These are phyloP conservation scores for Heptranchias perlo DNA, from an alignment of 2,113 vertebrate genomes.

Conservation along the genomic window DNA sequence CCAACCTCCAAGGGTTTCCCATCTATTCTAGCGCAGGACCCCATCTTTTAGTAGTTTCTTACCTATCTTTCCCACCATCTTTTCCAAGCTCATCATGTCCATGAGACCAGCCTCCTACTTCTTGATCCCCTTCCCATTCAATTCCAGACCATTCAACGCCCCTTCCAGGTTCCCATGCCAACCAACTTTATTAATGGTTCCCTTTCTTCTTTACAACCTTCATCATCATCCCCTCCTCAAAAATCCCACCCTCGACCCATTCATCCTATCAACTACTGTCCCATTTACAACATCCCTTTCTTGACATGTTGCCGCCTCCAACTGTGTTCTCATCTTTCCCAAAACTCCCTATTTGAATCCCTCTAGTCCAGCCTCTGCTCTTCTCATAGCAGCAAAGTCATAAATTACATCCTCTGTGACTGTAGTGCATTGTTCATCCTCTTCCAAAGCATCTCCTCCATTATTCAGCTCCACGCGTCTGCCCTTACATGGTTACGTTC, in stretches of 20 bases:
- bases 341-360: background rate
- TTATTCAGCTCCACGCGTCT: background rate
- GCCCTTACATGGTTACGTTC: too few species aligned
- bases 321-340: background rate
- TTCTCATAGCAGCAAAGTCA: background rate
- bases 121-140: background rate
- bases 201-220: background rate
- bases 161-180: background rate
- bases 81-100: background rate
- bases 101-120: background rate
- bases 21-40: background rate
- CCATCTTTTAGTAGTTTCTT: background rate
- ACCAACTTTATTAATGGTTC: background rate
- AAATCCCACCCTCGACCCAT: background rate
- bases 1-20: background rate
- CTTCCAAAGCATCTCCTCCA: background rate
- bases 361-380: background rate
- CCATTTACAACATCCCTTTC: background rate
- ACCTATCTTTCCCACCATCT: background rate
- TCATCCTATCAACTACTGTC: background rate
- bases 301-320: background rate
- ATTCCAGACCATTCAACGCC: background rate
- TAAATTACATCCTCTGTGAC: background rate
- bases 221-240: background rate
- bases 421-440: background rate